Conservation (phyloP, 2,797 vertebrate genomes). For the Psittacula echo region DNA sequence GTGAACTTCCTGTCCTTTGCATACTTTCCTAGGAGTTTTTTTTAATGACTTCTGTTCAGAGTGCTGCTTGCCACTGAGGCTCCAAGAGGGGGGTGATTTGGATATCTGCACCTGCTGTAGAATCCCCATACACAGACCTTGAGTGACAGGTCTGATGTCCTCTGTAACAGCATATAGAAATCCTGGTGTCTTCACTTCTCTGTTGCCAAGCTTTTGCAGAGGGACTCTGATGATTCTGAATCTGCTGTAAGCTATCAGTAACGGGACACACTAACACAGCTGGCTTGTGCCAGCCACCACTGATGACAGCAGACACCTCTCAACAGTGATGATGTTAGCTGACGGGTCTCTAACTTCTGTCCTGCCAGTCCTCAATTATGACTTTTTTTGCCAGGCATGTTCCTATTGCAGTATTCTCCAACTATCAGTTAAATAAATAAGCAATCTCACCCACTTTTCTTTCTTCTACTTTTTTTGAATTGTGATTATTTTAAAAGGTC, state of each 20-base stretch:
- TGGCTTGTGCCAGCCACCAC: neutral
- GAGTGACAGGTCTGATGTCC: neutral
- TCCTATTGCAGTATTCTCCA: neutral
- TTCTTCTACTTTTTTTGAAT: neutral
- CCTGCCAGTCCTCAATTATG: neutral
- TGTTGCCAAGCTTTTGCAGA: neutral
- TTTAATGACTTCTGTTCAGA: neutral
- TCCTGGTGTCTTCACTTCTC: neutral
- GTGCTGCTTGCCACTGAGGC: neutral
- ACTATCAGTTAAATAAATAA: neutral
- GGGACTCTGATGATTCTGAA: neutral
- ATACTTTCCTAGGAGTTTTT: neutral
- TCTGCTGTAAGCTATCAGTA: neutral
- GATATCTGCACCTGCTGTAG: neutral
- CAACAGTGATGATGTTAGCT: neutral
- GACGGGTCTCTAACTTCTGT: neutral
- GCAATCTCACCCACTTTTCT: neutral
- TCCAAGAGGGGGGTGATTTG: neutral
- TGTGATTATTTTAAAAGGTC: neutral
- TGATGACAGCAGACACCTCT: neutral
- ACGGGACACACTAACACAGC: neutral
- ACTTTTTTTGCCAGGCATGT: neutral
- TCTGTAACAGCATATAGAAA: neutral
- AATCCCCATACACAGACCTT: neutral
- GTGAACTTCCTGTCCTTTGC: neutral